Evolutionary conservation across 2,797 vertebrate genomes (phyloP), one percentile per base, ranked within the genome.

Genomic region (Poeciliopsis infans): DNA sequence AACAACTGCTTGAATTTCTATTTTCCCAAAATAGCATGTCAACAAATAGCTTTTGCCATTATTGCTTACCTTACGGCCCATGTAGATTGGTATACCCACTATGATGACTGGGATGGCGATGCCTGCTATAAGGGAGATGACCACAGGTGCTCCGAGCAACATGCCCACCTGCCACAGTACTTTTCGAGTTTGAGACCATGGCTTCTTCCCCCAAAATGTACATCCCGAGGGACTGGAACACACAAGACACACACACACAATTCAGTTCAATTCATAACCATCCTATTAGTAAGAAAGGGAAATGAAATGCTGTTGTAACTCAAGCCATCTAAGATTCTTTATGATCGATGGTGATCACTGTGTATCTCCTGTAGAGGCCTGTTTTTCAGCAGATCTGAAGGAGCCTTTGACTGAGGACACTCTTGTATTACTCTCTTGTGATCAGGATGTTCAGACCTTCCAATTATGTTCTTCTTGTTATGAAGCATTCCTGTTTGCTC

Each of bases 141-240:
- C 95, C 93, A 98, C 95, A 0, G 97, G 97, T 0, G 96, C 97
- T 81, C 97, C 97, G 28, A 97, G 95, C 91, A 97, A 94, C 97
- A 97, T 96, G 90, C 96, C 97, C 93, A 97, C 96, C 93, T 97
- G 97, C 97, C 97, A 97, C 73, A 97, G 94, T 84, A 97, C 95
- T 92, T 97, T 97, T 79, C 96, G 94, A 49, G 95, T 97, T 88
- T 96, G 95, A 7, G 97, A 97, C 97, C 97, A 97, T 0, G 97
- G 97, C 94, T 96, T 96, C 94, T 97, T 97, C 80, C 97, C 97
- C 97, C 97, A 97, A 90, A 98, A 97, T 4, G 97, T 98, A 87
- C 97, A 98, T 88, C 97, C 97, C 77, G 97, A 97, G 83, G 97
- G 97, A 94, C 97, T 97, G 92, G 84, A 80, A 86, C 33, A 86